These are phyloP conservation scores for Melanotaenia maccullochi DNA, from an alignment of 2,797 vertebrate species.

Conservation along the genomic window DNA sequence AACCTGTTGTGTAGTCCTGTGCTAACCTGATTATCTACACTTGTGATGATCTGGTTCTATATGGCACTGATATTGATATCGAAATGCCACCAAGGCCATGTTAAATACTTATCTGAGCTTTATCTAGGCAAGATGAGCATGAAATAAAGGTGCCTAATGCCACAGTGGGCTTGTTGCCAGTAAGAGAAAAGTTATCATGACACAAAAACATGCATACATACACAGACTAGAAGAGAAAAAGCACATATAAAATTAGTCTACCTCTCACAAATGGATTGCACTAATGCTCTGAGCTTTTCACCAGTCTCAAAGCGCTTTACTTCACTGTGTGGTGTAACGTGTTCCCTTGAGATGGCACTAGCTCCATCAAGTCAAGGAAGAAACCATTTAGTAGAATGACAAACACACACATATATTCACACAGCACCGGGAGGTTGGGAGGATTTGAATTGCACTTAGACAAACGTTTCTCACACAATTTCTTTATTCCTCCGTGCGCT, in stretches of 20 bases:
- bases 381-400: constrained; percentile 80
- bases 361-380: constrained; percentile 80
- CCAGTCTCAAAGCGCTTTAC: constrained; percentile 68
- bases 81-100: constrained; percentile 36
- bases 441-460: constrained; percentile 76
- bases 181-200: constrained; percentile 59
- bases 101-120: constrained; percentile 34
- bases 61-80: constrained; percentile 47
- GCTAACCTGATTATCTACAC: constrained; percentile 47
- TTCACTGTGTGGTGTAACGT: constrained; percentile 67
- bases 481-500: constrained; percentile 58
- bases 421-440: constrained; percentile 59
- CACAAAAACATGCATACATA: constrained; percentile 46
- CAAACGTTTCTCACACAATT: constrained; percentile 72
- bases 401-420: constrained; percentile 63
- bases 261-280: constrained; percentile 70
- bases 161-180: constrained; percentile 46
- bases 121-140: constrained; percentile 37
- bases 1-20: constrained; percentile 60
- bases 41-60: constrained; percentile 52
- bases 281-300: constrained; percentile 73
- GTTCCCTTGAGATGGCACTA: constrained; percentile 76
- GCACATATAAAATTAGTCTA: constrained; percentile 14
- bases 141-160: constrained; percentile 64
- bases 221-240: constrained; percentile 35